These are phyloP conservation scores for Shargacucullia verbasci DNA, from an alignment of 2,888 invertebrate species.

Conservation along the genomic window DNA sequence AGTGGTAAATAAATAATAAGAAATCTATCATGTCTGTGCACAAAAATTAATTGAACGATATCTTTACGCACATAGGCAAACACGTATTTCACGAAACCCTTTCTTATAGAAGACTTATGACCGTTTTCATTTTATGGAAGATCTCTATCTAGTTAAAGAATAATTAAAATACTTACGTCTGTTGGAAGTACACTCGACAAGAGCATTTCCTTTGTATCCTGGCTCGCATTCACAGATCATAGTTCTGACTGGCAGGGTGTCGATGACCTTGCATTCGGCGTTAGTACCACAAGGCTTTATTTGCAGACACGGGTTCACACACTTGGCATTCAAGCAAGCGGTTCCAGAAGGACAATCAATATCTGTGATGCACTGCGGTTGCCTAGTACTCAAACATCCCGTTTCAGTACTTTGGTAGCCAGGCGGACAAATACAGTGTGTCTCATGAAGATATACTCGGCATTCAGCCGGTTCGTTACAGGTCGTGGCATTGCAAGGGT, in stretches of 20 bases:
- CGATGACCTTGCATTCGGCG: constrained; percentile 93
- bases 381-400: constrained; percentile 90
- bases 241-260: constrained; percentile 95
- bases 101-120: too few relatives aligned
- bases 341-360: constrained; percentile 94
- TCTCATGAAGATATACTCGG: constrained; percentile 92
- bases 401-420: constrained; percentile 91
- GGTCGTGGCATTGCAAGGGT: constrained; percentile 92
- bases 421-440: constrained; percentile 95
- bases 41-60: too few relatives aligned
- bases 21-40: too few relatives aligned
- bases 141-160: background rate
- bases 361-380: constrained; percentile 92
- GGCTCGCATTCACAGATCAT: constrained; percentile 96
- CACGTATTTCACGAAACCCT: too few relatives aligned
- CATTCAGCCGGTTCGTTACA: constrained; percentile 94
- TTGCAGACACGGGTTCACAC: constrained; percentile 94
- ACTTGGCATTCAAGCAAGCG: constrained; percentile 94
- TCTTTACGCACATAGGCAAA: too few relatives aligned
- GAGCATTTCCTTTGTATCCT: constrained; percentile 96
- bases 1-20: too few relatives aligned
- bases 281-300: constrained; percentile 95
- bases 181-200: constrained; percentile 92
- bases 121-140: background rate
- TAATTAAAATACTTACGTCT: constrained; percentile 89